phyloP scores from a whole-genome alignment of 2,888 invertebrate species.

The Agonopterix arenella region DNA sequence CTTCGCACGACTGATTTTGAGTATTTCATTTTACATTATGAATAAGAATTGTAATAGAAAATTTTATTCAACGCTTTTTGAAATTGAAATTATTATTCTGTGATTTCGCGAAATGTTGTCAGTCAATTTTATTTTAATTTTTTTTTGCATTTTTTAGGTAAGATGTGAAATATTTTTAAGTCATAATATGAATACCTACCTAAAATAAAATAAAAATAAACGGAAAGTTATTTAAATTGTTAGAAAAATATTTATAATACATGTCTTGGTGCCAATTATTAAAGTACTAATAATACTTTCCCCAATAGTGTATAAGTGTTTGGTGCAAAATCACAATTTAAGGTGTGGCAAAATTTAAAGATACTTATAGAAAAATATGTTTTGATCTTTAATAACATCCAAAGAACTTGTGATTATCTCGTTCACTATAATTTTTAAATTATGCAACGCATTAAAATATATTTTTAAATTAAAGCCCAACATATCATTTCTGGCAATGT shows the following conservation, averaged over 20 bases:
- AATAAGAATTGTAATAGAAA: slow-evolving; percentile 13
- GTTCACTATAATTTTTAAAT: too few species aligned
- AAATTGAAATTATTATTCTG: slow-evolving; percentile 18
- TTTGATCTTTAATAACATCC: too few species aligned
- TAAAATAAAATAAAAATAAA: background rate
- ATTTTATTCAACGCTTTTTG: slow-evolving; percentile 22
- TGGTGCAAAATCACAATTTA: too few species aligned
- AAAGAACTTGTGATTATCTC: too few species aligned
- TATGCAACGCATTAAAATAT: too few species aligned
- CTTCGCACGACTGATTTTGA: slow-evolving; percentile 47
- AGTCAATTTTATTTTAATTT: background rate
- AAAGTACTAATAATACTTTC: too few species aligned
- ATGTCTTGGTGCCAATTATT: background rate
- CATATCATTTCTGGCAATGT: too few species aligned
- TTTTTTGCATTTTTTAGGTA: slow-evolving; percentile 17
- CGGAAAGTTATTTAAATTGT: background rate
- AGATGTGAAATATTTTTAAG: background rate
- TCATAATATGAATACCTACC: background rate
- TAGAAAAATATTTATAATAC: background rate
- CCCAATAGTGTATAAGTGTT: too few species aligned
- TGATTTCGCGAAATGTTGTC: slow-evolving; percentile 7
- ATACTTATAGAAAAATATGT: slow-evolving; percentile 31
- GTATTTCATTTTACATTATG: slow-evolving; percentile 26
- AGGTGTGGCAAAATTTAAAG: slow-evolving; percentile 4
- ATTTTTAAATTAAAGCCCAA: too few species aligned